phyloP scores from a whole-genome alignment of 2,113 vertebrate species.

The Myotis lucifugus region DNA sequence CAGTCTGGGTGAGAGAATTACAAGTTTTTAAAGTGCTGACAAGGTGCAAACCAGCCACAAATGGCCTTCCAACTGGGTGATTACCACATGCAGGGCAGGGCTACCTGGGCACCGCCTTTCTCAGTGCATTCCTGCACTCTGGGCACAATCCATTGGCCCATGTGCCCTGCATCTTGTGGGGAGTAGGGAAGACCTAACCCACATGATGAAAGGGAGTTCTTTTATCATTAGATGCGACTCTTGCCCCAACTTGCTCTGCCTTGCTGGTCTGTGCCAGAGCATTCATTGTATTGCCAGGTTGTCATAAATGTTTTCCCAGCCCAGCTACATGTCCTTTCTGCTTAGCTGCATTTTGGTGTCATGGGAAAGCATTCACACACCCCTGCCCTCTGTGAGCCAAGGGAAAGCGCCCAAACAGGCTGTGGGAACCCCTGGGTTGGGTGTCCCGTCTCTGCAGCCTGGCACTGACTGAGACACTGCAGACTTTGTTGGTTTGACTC shows the following conservation, averaged over 20 bases:
- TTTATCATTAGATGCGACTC: background rate
- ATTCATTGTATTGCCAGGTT: background rate
- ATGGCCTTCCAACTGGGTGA: background rate
- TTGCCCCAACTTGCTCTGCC: conserved; percentile 59
- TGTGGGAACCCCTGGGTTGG: conserved; percentile 34
- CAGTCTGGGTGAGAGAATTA: background rate
- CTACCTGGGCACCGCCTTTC: background rate
- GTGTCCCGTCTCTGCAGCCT: background rate
- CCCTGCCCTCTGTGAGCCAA: conserved; percentile 21
- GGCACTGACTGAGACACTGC: background rate
- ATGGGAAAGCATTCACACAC: conserved; percentile 57
- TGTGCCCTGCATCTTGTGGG: background rate
- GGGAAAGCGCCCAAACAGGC: background rate
- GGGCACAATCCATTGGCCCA: background rate
- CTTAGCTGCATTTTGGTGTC: conserved; percentile 24
- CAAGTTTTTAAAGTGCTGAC: conserved; percentile 3
- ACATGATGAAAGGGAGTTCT: background rate
- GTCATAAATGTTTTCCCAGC: conserved; percentile 27
- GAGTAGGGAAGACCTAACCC: background rate
- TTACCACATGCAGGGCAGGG: background rate
- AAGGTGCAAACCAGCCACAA: background rate
- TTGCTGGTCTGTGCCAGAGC: background rate
- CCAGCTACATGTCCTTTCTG: background rate
- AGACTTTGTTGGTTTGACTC: background rate
- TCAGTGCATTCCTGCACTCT: background rate